Evolutionary conservation across 1,140 invertebrate species (phyloP), one percentile per base, ranked within the genome.

Genomic region (Ceratosolen solmsi): DNA sequence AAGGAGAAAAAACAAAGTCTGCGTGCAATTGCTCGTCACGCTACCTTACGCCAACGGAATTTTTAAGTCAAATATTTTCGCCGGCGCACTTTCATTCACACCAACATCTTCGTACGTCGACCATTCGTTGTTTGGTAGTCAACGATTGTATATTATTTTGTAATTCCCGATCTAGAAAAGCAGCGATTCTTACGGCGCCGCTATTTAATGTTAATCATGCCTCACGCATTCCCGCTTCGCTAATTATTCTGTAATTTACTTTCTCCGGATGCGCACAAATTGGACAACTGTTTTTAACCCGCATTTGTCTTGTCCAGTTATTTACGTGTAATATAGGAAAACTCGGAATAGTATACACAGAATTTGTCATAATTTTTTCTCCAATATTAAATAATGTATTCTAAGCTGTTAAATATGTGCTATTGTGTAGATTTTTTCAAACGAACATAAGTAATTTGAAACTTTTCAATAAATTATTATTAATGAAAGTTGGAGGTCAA

Each of bases 201-300:
- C 77, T 71, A 3, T 27, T 54, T 73, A 73, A 70, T 41, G 11
- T 72, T 60, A 72, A 79, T 20, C 30, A 17, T 38, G 68, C 17
- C 51, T 49, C 56, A 20, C 46, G 25, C 46, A 51, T 73, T 56
- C 46, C 25, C 27, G 41, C 20, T 30, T 56, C 49, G 41, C 8
- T 56, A 36, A 5, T 0, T 56, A 17, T 54, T 54, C 46, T 51
- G 15, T 20, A 11, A 33, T 27, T 13, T 33, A 72, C 78, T 79
- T 79, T 79, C 77, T 79, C 77, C 77, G 68, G 78, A 77, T 85
- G 71, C 74, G 49, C 75, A 65, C 70, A 81, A 81, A 76, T 76
- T 81, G 79, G 68, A 76, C 20, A n/a, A 33, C 15, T 49, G 20
- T 17, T 71, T 49, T 71, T 38, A 38, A 68, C 20, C 4, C 38